These are phyloP conservation scores for Muscidifurax raptorellus DNA, from an alignment of 1,140 invertebrate genomes.

Conservation along the genomic window DNA sequence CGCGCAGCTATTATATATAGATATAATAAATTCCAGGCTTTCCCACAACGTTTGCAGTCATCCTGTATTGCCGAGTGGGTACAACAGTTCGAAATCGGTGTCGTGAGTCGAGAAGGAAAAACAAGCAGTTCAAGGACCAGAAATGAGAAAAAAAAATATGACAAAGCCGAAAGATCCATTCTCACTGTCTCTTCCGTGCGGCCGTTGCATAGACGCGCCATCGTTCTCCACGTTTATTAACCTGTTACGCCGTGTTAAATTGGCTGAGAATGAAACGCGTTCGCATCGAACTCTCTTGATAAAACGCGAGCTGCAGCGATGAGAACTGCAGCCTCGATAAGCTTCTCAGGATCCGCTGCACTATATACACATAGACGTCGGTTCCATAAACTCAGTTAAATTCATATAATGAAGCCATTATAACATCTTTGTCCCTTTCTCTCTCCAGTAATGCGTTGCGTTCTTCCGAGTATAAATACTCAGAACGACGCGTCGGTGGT, in stretches of 20 bases:
- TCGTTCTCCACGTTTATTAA: background rate
- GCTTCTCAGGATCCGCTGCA: background rate
- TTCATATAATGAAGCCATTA: background rate
- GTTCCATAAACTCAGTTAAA: background rate
- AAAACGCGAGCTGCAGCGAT: background rate
- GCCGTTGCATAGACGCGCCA: too few relatives aligned
- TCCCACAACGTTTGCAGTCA: too few relatives aligned
- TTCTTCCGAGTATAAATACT: too few relatives aligned
- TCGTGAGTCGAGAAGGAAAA: too few relatives aligned
- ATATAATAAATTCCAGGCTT: too few relatives aligned
- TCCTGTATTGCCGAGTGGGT: too few relatives aligned
- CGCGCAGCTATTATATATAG: background rate
- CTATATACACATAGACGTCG: too few relatives aligned
- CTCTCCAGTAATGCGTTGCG: too few relatives aligned
- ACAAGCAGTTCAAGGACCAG: too few relatives aligned
- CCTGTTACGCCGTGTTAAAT: background rate
- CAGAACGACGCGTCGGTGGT: background rate
- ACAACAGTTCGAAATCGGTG: too few relatives aligned
- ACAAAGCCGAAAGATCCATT: background rate
- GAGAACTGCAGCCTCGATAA: background rate
- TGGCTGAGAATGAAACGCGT: background rate
- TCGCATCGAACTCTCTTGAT: background rate
- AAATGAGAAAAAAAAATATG: background rate
- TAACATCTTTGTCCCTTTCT: background rate
- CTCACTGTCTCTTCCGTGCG: too few relatives aligned